Percentiles rank a stretch among this genome's conserved stretches.
Conservation (phyloP, 2,888 invertebrate genomes). For the Harmothoe impar region DNA sequence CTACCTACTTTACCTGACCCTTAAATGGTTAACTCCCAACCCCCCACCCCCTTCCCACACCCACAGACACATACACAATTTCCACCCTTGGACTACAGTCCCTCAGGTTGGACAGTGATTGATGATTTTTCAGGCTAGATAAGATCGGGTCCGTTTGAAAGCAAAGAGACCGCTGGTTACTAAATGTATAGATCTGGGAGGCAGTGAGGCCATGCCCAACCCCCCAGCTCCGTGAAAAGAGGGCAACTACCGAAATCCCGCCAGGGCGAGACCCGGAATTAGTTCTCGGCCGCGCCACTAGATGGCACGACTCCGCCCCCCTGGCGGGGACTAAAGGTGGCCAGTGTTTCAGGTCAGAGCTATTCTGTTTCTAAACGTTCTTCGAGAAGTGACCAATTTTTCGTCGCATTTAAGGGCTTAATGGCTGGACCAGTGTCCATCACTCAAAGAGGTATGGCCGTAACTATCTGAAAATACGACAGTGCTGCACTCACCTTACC, state of each 20-base stretch:
- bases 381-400: too few species aligned
- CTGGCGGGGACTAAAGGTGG: background rate
- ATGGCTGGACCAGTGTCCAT: too few species aligned
- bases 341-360: too few species aligned
- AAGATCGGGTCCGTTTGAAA: slow-evolving; percentile 13
- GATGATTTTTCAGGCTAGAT: slow-evolving; percentile 45
- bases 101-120: background rate
- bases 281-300: background rate
- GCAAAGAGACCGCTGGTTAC: background rate
- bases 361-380: too few species aligned
- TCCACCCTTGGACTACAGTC: background rate
- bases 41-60: too few species aligned
- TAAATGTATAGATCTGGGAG: slow-evolving; percentile 21
- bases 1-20: background rate
- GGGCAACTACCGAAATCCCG: slow-evolving; percentile 27
- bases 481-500: too few species aligned
- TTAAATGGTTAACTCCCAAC: too few species aligned
- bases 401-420: too few species aligned
- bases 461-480: too few species aligned
- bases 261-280: background rate
- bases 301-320: background rate
- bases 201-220: background rate
- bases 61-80: background rate
- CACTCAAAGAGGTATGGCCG: too few species aligned
- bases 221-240: background rate